Evolutionary conservation across 1,140 invertebrate species (phyloP).

Genomic region (Aphelenchoides besseyi): DNA sequence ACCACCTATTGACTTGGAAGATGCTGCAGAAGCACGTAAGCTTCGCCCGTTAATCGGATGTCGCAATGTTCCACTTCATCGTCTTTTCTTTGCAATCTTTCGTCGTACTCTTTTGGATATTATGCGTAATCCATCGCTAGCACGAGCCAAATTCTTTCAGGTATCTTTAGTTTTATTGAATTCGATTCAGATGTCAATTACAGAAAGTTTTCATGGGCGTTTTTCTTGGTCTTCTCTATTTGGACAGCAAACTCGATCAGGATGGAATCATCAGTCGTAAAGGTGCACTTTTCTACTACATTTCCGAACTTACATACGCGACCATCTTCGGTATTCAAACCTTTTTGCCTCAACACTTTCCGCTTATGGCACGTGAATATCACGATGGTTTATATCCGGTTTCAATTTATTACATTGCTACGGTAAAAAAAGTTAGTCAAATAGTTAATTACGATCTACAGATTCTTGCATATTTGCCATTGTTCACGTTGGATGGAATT

Average conservation of each 20-base stretch:
- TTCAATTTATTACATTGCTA: slow-evolving; percentile 34
- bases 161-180: not conserved
- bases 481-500: slow-evolving; percentile 55
- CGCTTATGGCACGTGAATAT: slow-evolving; percentile 46
- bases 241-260: slow-evolving; percentile 31
- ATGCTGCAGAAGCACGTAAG: not conserved
- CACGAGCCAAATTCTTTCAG: not conserved
- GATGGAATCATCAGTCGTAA: slow-evolving; percentile 62
- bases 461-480: slow-evolving; percentile 50
- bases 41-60: not conserved
- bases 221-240: slow-evolving; percentile 63
- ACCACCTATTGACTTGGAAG: slow-evolving; percentile 4
- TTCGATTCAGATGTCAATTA: not conserved
- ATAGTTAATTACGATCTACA: not conserved
- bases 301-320: slow-evolving; percentile 48
- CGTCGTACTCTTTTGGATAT: slow-evolving; percentile 32
- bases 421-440: not conserved
- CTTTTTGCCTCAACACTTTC: slow-evolving; percentile 48
- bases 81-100: slow-evolving; percentile 12
- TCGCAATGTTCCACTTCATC: not conserved
- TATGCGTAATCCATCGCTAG: slow-evolving; percentile 40
- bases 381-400: slow-evolving; percentile 48
- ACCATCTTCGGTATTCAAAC: slow-evolving; percentile 30
- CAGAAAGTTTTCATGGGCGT: slow-evolving; percentile 54
- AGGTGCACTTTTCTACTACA: slow-evolving; percentile 62